Evolutionary conservation across 2,113 vertebrate species (phyloP).

Genomic region (Columba livia): DNA sequence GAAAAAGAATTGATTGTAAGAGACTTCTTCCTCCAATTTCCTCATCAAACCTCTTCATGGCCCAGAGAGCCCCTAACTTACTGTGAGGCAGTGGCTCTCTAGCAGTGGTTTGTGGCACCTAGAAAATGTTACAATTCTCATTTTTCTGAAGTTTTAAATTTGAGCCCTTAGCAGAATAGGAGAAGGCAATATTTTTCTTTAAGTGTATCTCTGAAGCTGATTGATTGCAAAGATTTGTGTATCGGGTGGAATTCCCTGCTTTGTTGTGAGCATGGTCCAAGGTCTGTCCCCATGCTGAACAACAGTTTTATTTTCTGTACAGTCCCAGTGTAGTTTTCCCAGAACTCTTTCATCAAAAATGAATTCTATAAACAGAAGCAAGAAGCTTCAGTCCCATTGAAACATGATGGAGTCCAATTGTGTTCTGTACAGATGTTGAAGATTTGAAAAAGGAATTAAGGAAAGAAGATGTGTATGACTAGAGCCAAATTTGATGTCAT

Average conservation of each 20-base stretch:
- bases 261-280: background rate
- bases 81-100: background rate
- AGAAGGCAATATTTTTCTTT: background rate
- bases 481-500: conserved; percentile 12
- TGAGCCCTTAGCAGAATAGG: background rate
- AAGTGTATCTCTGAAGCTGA: fast-evolving
- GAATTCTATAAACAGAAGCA: background rate
- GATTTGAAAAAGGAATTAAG: background rate
- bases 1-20: background rate
- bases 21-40: background rate
- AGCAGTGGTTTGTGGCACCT: background rate
- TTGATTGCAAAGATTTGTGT: background rate
- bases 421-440: background rate
- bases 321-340: background rate
- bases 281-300: background rate
- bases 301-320: background rate
- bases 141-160: background rate
- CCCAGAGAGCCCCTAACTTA: background rate
- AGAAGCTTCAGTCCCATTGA: background rate
- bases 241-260: background rate
- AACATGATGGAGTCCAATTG: background rate
- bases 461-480: background rate
- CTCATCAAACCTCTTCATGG: background rate
- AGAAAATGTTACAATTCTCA: background rate
- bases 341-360: background rate